Percentiles rank a stretch among this genome's conserved stretches.
phyloP scores from a whole-genome alignment of 2,797 vertebrate species.

The Xyrichtys novacula region DNA sequence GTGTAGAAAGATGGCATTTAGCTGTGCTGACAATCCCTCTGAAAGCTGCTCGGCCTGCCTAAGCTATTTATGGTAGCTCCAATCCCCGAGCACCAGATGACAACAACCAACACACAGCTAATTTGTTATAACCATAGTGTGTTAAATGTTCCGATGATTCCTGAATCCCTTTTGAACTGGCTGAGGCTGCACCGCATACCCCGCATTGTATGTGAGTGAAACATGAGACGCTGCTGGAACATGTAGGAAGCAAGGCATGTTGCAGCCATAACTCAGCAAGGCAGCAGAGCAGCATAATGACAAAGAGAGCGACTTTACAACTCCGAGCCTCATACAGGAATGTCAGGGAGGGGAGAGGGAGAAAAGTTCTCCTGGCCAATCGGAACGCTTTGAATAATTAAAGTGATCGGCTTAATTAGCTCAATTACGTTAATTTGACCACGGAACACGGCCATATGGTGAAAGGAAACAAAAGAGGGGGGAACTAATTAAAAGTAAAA shows the following conservation, averaged over 20 bases:
- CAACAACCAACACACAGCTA: slow-evolving; percentile 19
- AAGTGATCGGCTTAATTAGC: slow-evolving; percentile 93
- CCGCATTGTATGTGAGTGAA: slow-evolving; percentile 44
- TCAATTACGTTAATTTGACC: slow-evolving; percentile 94
- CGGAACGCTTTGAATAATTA: slow-evolving; percentile 91
- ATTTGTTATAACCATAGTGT: slow-evolving; percentile 42
- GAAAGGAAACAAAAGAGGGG: slow-evolving; percentile 91
- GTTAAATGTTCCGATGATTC: slow-evolving; percentile 39
- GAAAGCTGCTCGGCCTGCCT: slow-evolving; percentile 40
- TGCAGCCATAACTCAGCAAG: slow-evolving; percentile 66
- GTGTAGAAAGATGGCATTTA: slow-evolving; percentile 44
- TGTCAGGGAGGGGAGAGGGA: slow-evolving; percentile 77
- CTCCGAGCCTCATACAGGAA: slow-evolving; percentile 79
- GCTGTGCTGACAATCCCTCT: slow-evolving; percentile 46
- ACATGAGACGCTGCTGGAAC: slow-evolving; percentile 53
- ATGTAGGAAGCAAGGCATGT: slow-evolving; percentile 60
- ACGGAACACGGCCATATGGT: slow-evolving; percentile 91
- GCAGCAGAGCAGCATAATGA: slow-evolving; percentile 61
- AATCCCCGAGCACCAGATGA: slow-evolving; percentile 39
- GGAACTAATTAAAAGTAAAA: slow-evolving; percentile 94
- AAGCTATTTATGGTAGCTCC: slow-evolving; percentile 50
- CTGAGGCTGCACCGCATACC: slow-evolving; percentile 10
- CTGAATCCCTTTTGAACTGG: slow-evolving; percentile 39
- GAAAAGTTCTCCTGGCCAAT: slow-evolving; percentile 85
- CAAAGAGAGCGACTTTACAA: slow-evolving; percentile 78